Conservation (phyloP, 1,140 invertebrate genomes). For the Hypsibius dujardini region DNA sequence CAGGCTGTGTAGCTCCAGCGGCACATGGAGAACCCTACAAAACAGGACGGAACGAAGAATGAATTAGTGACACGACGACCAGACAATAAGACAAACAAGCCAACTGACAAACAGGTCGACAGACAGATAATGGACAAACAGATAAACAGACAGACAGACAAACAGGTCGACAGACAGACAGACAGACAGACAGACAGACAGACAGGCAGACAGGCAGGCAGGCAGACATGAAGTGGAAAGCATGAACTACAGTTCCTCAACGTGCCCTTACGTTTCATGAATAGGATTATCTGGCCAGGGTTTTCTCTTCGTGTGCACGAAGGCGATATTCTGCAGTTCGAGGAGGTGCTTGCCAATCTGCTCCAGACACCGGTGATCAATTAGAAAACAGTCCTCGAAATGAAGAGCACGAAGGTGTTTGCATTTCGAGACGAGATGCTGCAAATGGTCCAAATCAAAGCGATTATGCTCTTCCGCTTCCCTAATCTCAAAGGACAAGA, state of each 20-base stretch:
- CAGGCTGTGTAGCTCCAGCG: slow-evolving; percentile 7
- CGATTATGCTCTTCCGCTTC: slow-evolving; percentile 4
- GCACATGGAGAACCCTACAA: slow-evolving; percentile 5
- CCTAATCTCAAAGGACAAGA: slow-evolving; percentile 9
- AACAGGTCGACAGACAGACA: too few relatives aligned
- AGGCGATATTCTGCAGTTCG: slow-evolving; percentile 14
- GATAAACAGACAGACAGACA: too few relatives aligned
- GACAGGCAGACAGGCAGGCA: too few relatives aligned
- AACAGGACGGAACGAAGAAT: not conserved
- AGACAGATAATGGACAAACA: too few relatives aligned
- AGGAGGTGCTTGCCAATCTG: not conserved
- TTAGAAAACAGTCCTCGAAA: slow-evolving; percentile 2
- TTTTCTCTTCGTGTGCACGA: slow-evolving; percentile 9
- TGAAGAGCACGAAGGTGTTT: slow-evolving; percentile 11
- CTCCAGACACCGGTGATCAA: slow-evolving; percentile 8
- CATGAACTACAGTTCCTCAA: too few relatives aligned
- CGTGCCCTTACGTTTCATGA: not conserved
- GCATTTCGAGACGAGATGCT: slow-evolving; percentile 2
- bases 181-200: too few relatives aligned
- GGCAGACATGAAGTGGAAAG: too few relatives aligned
- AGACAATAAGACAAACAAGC: too few relatives aligned
- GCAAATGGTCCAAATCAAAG: slow-evolving; percentile 9
- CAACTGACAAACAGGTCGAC: too few relatives aligned
- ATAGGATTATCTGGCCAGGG: slow-evolving; percentile 6
- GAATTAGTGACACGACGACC: too few relatives aligned